These are phyloP conservation scores for Staurois parvus DNA, from an alignment of 2,797 vertebrate species.

Conservation along the genomic window DNA sequence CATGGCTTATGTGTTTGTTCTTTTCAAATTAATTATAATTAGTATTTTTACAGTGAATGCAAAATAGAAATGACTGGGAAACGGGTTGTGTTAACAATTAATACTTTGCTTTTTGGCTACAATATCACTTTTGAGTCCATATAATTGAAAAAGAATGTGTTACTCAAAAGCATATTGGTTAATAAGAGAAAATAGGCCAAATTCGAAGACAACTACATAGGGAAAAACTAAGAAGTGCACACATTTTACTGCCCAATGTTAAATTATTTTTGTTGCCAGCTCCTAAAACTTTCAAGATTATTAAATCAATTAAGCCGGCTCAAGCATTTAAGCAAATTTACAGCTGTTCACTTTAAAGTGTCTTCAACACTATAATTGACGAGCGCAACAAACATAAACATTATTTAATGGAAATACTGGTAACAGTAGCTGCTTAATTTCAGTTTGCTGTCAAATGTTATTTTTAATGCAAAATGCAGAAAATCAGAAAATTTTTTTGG, in stretches of 20 bases:
- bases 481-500: neutral
- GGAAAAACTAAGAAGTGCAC: neutral
- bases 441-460: no score
- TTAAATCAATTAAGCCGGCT: neutral
- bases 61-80: neutral
- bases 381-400: neutral
- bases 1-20: neutral
- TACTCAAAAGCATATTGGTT: neutral
- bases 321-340: slow-evolving; percentile 9
- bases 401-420: neutral
- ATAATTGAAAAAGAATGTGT: neutral
- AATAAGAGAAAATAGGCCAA: neutral
- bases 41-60: neutral
- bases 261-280: neutral
- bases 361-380: neutral
- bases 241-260: neutral
- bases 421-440: no score
- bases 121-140: neutral
- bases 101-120: neutral
- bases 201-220: neutral
- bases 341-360: neutral
- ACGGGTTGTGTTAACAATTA: neutral
- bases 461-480: neutral
- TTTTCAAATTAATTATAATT: neutral
- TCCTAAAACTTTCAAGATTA: neutral